Base-by-base conservation (phyloP, 2,888 invertebrate species). In the Abscondita cerata region DNA sequence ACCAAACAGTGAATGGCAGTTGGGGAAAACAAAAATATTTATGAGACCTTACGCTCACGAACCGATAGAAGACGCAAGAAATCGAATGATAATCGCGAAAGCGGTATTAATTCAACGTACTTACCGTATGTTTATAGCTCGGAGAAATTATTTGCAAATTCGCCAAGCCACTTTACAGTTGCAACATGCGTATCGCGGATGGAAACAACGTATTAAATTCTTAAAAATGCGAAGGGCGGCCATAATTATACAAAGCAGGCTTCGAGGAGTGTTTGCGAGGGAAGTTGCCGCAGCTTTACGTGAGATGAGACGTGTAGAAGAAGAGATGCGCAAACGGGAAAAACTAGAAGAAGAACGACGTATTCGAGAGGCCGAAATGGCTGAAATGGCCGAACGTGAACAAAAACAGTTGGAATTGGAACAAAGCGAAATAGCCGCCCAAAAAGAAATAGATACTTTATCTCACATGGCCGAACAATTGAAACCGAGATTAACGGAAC, bases 231-330 rank as follows among this genome's bases (percentile, higher is more conserved):
- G 93, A n/a, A 83, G 95, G 62, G 93, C 95, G 0, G 92, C 91
- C 0, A 85, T 95, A 69, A 89, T 94, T 13, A 91, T 96, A 66
- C 95, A 96, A 81, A 86, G 92, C 61, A 93, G 92, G 77, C 81
- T 95, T 65, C 82, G 95, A 8, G 96, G 96, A 1, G 93, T 94
- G 71, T 96, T 95, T 81, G 96, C 95, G 0, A 82, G 96, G 65
- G 95, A 95, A 81, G 94, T 91, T 5, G 95, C 95, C 0, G 85
- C 91, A 0, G 95, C 95, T 0, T 79, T 96, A 64, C 81, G 94
- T 4, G 95, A 95, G 82, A 95, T 95, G 93, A 84, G 89, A 68
- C 82, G 92, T 18, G 92, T 93, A 58, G 93, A 94, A 78, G 90
- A 92, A 75, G 93, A 93, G 82, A 93, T 94, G 87, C 85, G 90